A percentile compares a stretch with the other conserved stretches of the same genome.
Conservation (phyloP, 1,140 invertebrate species). For the Lepidurus apus region DNA sequence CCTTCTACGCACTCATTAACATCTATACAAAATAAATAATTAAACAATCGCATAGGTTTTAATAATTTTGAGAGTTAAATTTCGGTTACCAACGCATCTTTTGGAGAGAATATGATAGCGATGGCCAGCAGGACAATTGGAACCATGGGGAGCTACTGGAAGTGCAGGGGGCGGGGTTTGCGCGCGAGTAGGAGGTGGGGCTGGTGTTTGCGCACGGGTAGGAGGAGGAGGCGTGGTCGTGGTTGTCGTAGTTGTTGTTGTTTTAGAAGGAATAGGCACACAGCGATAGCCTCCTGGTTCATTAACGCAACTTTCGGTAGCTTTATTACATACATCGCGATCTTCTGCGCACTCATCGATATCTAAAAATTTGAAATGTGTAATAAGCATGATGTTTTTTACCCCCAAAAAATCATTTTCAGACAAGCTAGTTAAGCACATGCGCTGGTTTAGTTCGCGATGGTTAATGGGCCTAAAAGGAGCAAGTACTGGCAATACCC, state of each 20-base stretch:
- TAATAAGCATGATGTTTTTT: background rate
- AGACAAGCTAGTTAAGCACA: background rate
- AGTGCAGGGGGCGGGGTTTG: slow-evolving; percentile 15
- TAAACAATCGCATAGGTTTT: background rate
- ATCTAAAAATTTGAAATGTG: slow-evolving; percentile 42
- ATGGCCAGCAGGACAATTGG: slow-evolving; percentile 44
- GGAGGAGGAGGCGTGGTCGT: slow-evolving; percentile 15
- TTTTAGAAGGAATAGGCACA: slow-evolving; percentile 10
- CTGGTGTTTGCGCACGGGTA: background rate
- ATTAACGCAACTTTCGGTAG: slow-evolving; percentile 41
- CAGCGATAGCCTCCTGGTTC: slow-evolving; percentile 42
- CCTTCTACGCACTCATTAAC: slow-evolving; percentile 44
- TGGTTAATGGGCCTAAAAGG: slow-evolving; percentile 31
- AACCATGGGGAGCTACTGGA: slow-evolving; percentile 36
- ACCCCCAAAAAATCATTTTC: background rate
- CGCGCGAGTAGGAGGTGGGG: background rate
- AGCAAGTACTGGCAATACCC: slow-evolving; percentile 34
- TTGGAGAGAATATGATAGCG: slow-evolving; percentile 38
- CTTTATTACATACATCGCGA: slow-evolving; percentile 45
- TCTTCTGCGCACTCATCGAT: slow-evolving; percentile 51
- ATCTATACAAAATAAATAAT: slow-evolving; percentile 40
- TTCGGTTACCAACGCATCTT: slow-evolving; percentile 39
- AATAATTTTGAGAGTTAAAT: background rate
- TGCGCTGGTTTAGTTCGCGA: background rate
- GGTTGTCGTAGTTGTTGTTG: slow-evolving; percentile 25